These are phyloP conservation scores for Tetrao urogallus DNA, from an alignment of 2,113 vertebrate species.

Conservation along the genomic window DNA sequence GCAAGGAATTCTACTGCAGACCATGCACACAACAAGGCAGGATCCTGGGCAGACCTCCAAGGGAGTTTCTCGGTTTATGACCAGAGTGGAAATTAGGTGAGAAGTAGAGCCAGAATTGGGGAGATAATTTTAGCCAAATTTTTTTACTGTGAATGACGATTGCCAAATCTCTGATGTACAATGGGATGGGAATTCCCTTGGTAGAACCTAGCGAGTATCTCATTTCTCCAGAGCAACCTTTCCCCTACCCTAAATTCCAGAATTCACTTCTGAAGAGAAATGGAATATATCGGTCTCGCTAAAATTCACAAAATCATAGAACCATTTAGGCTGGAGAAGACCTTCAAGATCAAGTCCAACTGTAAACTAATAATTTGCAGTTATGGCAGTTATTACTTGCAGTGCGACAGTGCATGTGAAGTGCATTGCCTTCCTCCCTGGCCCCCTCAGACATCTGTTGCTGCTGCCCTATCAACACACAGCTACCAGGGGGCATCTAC, in stretches of 20 bases:
- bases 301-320: background rate
- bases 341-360: background rate
- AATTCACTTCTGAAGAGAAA: background rate
- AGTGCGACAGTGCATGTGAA: background rate
- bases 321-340: background rate
- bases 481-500: background rate
- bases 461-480: background rate
- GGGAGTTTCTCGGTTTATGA: background rate
- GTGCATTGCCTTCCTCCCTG: background rate
- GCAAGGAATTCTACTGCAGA: background rate
- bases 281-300: background rate
- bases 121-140: background rate
- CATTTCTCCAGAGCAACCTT: background rate
- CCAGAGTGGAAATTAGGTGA: background rate
- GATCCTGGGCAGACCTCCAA: background rate
- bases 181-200: background rate
- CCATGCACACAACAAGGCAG: background rate
- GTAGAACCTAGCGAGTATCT: no score
- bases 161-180: background rate
- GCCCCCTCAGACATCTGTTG: background rate
- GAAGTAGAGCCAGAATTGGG: background rate
- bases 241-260: background rate
- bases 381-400: no score
- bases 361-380: background rate
- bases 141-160: accelerated